Evolutionary conservation across 2,797 vertebrate genomes (phyloP).

Genomic region (Falco rusticolus): DNA sequence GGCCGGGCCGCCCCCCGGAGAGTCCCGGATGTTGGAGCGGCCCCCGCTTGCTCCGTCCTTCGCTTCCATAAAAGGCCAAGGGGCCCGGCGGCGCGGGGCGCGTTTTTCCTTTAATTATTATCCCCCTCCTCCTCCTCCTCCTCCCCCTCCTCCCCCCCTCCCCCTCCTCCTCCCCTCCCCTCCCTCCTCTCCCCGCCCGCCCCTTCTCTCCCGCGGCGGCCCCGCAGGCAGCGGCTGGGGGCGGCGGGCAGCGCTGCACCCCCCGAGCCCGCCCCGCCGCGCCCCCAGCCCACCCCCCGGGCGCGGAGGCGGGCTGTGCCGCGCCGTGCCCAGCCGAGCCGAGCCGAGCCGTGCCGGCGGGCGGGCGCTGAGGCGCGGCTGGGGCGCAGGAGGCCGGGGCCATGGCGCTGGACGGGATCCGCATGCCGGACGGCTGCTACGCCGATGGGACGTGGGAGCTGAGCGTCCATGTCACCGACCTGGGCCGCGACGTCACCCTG

Average conservation of each 20-base stretch:
- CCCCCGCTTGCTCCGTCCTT: conserved; percentile 46
- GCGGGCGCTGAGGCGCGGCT: not conserved
- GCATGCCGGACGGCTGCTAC: conserved; percentile 99
- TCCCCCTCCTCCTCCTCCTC: not conserved
- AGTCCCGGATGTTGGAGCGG: conserved; percentile 60
- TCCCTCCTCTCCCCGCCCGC: not conserved
- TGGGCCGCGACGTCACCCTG: conserved; percentile 94
- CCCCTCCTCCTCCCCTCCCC: not conserved
- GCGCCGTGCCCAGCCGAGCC: not conserved
- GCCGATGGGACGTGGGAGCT: conserved; percentile 98
- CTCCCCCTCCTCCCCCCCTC: not conserved
- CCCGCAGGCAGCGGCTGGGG: conserved; percentile 15
- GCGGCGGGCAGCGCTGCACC: not conserved
- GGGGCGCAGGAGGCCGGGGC: conserved; percentile 46
- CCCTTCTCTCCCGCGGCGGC: conserved; percentile 3
- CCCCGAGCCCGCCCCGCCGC: not conserved
- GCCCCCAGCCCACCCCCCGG: not conserved
- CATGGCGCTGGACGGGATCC: conserved; percentile 98
- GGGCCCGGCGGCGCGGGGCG: conserved; percentile 23
- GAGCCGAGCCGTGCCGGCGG: conserved; percentile 10
- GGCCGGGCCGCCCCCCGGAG: not conserved
- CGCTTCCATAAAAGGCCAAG: conserved; percentile 66
- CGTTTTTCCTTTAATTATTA: conserved; percentile 55
- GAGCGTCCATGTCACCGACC: conserved; percentile 96
- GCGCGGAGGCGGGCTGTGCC: not conserved